Conservation (phyloP, 1,140 invertebrate genomes). For the Magallana angulata region DNA sequence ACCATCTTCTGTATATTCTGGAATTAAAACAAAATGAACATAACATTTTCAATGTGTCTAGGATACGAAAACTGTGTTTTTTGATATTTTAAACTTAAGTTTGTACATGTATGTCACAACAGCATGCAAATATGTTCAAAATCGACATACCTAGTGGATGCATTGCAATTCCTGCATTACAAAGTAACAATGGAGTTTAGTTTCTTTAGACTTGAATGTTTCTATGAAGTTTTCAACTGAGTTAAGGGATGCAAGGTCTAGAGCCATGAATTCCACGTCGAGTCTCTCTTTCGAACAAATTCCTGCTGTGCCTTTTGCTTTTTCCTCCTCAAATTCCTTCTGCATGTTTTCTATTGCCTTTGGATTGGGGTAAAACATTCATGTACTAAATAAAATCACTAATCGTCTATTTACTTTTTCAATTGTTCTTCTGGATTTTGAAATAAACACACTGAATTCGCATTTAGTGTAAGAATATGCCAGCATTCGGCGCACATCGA, state of each 20-base stretch:
- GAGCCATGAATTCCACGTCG: constrained; percentile 53
- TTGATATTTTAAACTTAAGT: too few relatives aligned
- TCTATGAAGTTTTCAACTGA: constrained; percentile 56
- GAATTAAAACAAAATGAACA: constrained; percentile 30
- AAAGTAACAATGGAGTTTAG: constrained; percentile 56
- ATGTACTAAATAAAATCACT: too few relatives aligned
- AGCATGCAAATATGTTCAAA: too few relatives aligned
- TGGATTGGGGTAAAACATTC: neutral
- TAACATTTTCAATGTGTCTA: neutral
- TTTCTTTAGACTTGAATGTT: constrained; percentile 51
- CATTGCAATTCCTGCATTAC: constrained; percentile 60
- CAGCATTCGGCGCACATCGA: too few relatives aligned
- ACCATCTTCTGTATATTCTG: constrained; percentile 62
- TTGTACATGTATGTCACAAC: too few relatives aligned
- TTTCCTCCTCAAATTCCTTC: constrained; percentile 52
- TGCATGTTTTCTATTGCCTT: constrained; percentile 61
- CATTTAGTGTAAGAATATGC: too few relatives aligned
- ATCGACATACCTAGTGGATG: constrained; percentile 43
- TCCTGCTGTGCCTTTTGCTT: constrained; percentile 32
- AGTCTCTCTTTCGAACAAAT: constrained; percentile 40
- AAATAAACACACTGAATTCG: too few relatives aligned
- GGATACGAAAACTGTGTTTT: too few relatives aligned
- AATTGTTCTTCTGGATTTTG: too few relatives aligned
- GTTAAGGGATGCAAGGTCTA: constrained; percentile 52
- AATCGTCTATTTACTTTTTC: too few relatives aligned